These are phyloP conservation scores for Arenaria interpres DNA, from an alignment of 2,113 vertebrate species.

Conservation along the genomic window DNA sequence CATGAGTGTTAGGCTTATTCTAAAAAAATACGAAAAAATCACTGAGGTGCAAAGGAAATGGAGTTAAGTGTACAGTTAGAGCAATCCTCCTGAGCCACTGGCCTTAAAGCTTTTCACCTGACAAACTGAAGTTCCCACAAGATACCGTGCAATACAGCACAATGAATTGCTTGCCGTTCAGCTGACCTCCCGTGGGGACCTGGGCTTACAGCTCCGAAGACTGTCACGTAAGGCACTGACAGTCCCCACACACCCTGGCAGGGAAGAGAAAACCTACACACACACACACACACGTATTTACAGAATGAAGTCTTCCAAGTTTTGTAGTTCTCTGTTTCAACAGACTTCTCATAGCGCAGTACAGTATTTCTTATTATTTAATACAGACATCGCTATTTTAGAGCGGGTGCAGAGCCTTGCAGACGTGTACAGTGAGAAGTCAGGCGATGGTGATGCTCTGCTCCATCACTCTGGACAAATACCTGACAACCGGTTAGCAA, in stretches of 20 bases:
- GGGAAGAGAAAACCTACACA: not conserved
- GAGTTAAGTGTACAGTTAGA: not conserved
- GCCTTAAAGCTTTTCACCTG: constrained; percentile 52
- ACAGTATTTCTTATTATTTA: not conserved
- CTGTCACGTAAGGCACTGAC: rapidly evolving
- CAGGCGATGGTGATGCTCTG: not conserved
- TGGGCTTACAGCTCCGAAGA: not conserved
- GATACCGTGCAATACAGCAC: not conserved
- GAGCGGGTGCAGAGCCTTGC: not conserved
- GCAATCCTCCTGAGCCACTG: constrained; percentile 34
- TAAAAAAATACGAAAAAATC: not conserved
- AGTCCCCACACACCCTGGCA: not conserved
- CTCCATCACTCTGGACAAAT: not conserved
- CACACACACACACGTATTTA: too few species aligned
- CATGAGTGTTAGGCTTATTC: constrained; percentile 11
- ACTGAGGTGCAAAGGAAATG: constrained; percentile 52
- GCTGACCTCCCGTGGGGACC: not conserved
- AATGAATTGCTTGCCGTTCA: constrained; percentile 31
- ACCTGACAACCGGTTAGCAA: not conserved
- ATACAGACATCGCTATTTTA: rapidly evolving
- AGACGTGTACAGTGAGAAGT: not conserved
- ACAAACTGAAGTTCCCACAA: constrained; percentile 21
- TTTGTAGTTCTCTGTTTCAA: not conserved
- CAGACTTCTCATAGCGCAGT: rapidly evolving
- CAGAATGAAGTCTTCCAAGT: not conserved